Conservation (phyloP, 2,888 invertebrate genomes). For the Ecliptopera silaceata region DNA sequence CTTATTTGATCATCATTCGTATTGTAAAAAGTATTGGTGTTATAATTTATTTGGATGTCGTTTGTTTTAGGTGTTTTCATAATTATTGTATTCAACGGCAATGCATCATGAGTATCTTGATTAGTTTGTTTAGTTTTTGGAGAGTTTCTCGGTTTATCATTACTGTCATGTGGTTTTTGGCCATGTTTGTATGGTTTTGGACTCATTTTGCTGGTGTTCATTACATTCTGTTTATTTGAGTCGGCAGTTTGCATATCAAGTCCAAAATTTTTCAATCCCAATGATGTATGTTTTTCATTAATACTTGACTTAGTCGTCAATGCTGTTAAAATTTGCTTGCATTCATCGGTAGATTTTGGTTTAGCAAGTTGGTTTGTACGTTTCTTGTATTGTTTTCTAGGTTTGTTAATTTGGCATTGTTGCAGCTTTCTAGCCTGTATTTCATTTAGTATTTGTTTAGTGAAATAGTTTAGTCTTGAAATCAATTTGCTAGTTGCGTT, state of each 20-base stretch:
- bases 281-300: neutral
- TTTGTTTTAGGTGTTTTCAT: constrained; percentile 4
- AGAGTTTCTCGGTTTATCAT: neutral
- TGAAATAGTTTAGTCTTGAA: constrained; percentile 9
- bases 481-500: neutral
- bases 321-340: neutral
- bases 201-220: neutral
- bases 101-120: neutral
- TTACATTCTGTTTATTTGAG: neutral
- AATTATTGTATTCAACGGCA: constrained; percentile 2
- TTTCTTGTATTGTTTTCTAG: neutral
- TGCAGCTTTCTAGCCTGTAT: neutral
- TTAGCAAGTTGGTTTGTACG: neutral
- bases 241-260: neutral
- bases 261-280: too few species aligned
- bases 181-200: neutral
- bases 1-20: neutral
- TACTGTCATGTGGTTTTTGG: neutral
- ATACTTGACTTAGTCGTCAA: neutral
- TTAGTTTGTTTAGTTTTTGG: neutral
- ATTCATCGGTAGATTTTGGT: neutral
- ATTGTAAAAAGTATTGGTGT: neutral
- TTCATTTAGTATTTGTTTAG: constrained; percentile 3
- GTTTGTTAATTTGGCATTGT: neutral
- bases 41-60: neutral